Conservation (phyloP, 64 coral and sea anemone species). For the Platygyra sinensis region DNA sequence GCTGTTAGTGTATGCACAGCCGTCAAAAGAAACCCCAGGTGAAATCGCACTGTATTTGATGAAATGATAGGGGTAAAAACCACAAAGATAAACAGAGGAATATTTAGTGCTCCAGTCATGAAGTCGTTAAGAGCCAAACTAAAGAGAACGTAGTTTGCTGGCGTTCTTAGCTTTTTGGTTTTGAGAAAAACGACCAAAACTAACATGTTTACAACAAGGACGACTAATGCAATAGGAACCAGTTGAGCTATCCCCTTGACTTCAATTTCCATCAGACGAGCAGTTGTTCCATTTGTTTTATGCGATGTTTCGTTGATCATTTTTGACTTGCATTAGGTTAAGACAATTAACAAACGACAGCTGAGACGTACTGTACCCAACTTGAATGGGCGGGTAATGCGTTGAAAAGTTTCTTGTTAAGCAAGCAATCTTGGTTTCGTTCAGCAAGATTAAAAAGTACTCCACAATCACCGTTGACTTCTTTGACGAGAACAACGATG, state of each 20-base stretch:
- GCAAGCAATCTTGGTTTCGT: too few relatives aligned
- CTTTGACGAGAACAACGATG: too few relatives aligned
- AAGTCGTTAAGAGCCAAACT: constrained; percentile 30
- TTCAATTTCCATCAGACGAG: not conserved
- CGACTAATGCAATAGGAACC: constrained; percentile 9
- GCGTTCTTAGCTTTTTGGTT: constrained; percentile 12
- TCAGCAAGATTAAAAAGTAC: too few relatives aligned
- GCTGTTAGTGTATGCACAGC: constrained; percentile 9
- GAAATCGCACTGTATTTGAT: not conserved
- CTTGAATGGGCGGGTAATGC: not conserved
- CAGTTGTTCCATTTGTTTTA: not conserved
- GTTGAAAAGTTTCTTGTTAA: too few relatives aligned
- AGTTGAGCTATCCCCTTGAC: not conserved
- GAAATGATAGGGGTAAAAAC: constrained; percentile 1
- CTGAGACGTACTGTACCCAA: not conserved
- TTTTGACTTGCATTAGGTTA: not conserved
- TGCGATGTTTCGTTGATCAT: not conserved
- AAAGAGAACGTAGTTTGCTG: constrained; percentile 4
- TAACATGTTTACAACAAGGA: not conserved
- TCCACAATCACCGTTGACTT: too few relatives aligned
- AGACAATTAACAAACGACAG: too few relatives aligned
- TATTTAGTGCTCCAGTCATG: constrained; percentile 22
- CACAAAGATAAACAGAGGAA: constrained; percentile 19
- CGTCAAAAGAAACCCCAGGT: constrained; percentile 1
- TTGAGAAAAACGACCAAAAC: constrained; percentile 18